Evolutionary conservation across 2,888 invertebrate species (phyloP).

Genomic region (Cryptus viduatorius): DNA sequence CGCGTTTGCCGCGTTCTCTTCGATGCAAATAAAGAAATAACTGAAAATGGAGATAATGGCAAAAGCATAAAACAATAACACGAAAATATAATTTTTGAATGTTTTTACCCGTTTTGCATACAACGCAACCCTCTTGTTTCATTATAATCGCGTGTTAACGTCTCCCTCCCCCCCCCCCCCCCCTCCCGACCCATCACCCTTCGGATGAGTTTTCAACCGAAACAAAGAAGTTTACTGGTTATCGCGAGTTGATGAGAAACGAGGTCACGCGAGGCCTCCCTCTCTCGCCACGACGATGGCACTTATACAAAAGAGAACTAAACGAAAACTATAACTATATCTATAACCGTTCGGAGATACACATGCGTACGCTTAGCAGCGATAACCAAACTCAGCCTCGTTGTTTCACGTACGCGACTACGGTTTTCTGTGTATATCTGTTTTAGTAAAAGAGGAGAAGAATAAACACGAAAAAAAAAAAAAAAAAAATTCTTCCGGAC

Average conservation of each 20-base stretch:
- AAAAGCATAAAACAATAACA: not conserved
- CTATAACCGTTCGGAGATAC: not conserved
- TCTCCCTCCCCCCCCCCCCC: slow-evolving; percentile 8
- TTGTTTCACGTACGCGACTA: not conserved
- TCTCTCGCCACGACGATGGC: slow-evolving; percentile 10
- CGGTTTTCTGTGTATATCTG: not conserved
- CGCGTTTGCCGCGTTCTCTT: too few species aligned
- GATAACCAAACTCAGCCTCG: too few species aligned
- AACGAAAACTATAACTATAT: not conserved
- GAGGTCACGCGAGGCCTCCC: slow-evolving; percentile 59
- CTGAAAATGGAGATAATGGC: not conserved
- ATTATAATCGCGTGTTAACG: not conserved
- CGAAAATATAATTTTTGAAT: too few species aligned
- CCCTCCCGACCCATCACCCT: not conserved
- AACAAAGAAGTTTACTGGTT: slow-evolving; percentile 62
- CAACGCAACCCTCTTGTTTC: too few species aligned
- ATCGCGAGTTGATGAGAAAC: slow-evolving; percentile 57
- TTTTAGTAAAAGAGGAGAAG: not conserved
- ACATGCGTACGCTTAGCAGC: too few species aligned
- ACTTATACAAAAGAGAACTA: not conserved
- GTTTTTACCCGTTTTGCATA: too few species aligned
- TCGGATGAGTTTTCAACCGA: slow-evolving; percentile 32
- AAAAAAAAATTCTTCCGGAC: slow-evolving; percentile 26
- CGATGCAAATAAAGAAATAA: too few species aligned
- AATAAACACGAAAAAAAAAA: slow-evolving; percentile 9